A percentile compares a stretch with the other conserved stretches of the same genome.
Conservation (phyloP, 2,113 vertebrate species). For the Strix aluco region DNA sequence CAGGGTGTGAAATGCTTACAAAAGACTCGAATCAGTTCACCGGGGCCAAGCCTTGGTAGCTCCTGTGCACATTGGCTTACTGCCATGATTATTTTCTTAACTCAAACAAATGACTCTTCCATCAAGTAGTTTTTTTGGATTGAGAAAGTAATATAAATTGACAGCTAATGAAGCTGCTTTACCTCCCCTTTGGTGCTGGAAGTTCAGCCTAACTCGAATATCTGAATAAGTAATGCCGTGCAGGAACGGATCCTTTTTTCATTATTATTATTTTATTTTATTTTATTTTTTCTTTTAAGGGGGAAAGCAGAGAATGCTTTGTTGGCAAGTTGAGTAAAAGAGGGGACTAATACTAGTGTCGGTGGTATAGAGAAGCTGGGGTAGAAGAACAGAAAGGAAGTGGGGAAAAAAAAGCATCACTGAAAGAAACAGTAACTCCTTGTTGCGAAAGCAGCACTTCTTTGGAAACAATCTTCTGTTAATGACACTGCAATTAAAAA, state of each 20-base stretch:
- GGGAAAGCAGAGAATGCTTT: neutral
- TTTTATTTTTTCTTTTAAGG: fast-evolving
- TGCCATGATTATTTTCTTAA: neutral
- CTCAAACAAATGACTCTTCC: neutral
- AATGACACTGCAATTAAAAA: neutral
- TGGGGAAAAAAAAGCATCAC: neutral
- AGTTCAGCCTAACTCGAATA: neutral
- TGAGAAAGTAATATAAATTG: neutral
- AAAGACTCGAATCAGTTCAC: fast-evolving
- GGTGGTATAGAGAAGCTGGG: neutral
- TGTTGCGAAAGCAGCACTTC: slow-evolving; percentile 46
- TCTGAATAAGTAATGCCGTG: neutral
- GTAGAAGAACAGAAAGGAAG: neutral
- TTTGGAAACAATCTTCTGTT: neutral
- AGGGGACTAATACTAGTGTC: neutral
- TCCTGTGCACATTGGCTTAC: neutral
- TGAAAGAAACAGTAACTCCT: slow-evolving; percentile 63
- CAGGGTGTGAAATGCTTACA: neutral
- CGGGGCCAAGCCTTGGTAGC: neutral
- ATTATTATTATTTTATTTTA: fast-evolving
- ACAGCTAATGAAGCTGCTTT: neutral
- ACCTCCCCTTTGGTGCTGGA: neutral
- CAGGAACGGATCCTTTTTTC: fast-evolving
- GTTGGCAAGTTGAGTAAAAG: neutral
- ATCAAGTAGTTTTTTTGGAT: neutral